Evolutionary conservation across 2,888 invertebrate genomes (phyloP), one percentile per base, ranked within the genome.

Genomic region (Lasioglossum malachurum): DNA sequence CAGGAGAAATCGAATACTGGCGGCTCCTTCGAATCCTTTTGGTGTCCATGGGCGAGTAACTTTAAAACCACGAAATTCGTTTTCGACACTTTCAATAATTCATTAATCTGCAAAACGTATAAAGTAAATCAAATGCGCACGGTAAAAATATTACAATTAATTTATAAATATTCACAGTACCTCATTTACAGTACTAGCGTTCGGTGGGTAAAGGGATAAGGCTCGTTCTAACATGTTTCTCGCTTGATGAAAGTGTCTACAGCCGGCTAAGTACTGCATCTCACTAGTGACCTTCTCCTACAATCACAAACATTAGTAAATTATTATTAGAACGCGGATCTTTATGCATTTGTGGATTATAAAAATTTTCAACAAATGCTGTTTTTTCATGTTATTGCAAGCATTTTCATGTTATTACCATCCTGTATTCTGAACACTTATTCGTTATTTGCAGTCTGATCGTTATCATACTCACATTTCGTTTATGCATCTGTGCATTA

Each of bases 61-160:
- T 99, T 99, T 95, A 99, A 96, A 23, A 99, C 99, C 91, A 99
- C 98, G 95, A 98, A 99, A 96, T 99, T 99, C 0, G 98, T 99
- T 96, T 99, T 99, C 67, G 98, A 97, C 89, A 99, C 98, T 96
- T 98, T 98, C 76, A 99, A 96, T 88, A 99, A 96, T 94, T 98
- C 98, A 46, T 96, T 96, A 84, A 98, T 97, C 97, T 98, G 96
- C 31, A 96, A 96, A 60, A 31, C 16, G 27, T 38, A 31, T 16
- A 60, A 27, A 41, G 4, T 81, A 23, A 79, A 14, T 71, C 31
- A 60, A 31, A 19, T 16, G 19, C 14, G 35, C 4, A 64, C 57
- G 57, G 57, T n/a, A 64, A 64, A 64, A 64, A 16, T 16, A 8
- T 31, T 19, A n/a, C 10, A 38, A 69, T 38, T 31, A 23, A 60